A percentile compares a stretch with the other conserved stretches of the same genome.
Conservation (phyloP, 2,888 invertebrate genomes). For the Plagodis pulveraria region DNA sequence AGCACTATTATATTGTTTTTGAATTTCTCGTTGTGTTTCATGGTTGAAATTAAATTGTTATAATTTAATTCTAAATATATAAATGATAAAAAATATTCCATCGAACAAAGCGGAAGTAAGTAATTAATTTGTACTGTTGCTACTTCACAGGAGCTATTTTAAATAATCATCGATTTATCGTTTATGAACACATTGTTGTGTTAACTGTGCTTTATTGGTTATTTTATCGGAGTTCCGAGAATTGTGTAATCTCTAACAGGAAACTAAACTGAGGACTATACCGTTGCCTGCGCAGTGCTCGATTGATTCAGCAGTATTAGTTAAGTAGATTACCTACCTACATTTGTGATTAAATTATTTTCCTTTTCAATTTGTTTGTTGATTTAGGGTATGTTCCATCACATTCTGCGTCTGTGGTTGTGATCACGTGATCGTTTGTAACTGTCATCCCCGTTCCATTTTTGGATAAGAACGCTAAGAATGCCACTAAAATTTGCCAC, state of each 20-base stretch:
- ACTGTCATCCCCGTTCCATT: too few relatives aligned
- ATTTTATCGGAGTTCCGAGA: conserved; percentile 60
- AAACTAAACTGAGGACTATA: conserved; percentile 45
- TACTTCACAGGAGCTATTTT: conserved; percentile 12
- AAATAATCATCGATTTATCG: conserved; percentile 31
- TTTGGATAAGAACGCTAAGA: too few relatives aligned
- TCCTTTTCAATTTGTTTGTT: too few relatives aligned
- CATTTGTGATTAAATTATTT: too few relatives aligned
- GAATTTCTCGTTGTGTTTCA: too few relatives aligned
- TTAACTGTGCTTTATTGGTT: conserved; percentile 43
- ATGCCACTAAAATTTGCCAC: too few relatives aligned
- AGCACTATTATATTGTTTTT: too few relatives aligned
- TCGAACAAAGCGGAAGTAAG: not conserved
- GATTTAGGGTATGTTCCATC: too few relatives aligned
- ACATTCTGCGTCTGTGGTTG: too few relatives aligned
- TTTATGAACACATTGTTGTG: conserved; percentile 34
- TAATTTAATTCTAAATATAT: too few relatives aligned
- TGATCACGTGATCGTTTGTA: too few relatives aligned
- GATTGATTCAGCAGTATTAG: not conserved
- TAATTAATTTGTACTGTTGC: conserved; percentile 16
- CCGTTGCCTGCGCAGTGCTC: conserved; percentile 18
- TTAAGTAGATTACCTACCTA: not conserved
- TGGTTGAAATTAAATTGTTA: too few relatives aligned
- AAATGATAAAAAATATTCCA: not conserved
- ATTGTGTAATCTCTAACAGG: conserved; percentile 60